Evolutionary conservation across 1,140 invertebrate species (phyloP).

Genomic region (Macrobrachium nipponense): DNA sequence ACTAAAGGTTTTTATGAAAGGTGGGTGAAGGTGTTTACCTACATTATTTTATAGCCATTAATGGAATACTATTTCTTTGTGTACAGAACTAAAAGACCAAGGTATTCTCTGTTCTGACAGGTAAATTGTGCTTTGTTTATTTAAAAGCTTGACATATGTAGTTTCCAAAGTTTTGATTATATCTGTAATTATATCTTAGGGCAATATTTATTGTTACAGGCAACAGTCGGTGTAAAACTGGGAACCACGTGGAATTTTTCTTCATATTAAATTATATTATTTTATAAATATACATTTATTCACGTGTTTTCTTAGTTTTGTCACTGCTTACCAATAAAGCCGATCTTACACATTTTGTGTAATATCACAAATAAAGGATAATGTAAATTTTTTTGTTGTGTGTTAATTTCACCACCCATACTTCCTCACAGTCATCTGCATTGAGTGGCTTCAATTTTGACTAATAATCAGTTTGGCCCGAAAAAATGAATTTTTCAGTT

Average conservation of each 20-base stretch:
- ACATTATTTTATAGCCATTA: slow-evolving; percentile 5
- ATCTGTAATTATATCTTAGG: slow-evolving; percentile 49
- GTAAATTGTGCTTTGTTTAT: slow-evolving; percentile 32
- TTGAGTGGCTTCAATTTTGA: no score
- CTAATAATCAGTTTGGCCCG: no score
- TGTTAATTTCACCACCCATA: no score
- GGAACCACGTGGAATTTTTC: slow-evolving; percentile 39
- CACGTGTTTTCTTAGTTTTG: slow-evolving; percentile 33
- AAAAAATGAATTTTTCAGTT: no score
- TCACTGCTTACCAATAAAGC: slow-evolving; percentile 27
- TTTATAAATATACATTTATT: slow-evolving; percentile 44
- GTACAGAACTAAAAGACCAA: background rate
- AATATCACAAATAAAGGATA: slow-evolving; percentile 35
- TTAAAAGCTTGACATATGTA: slow-evolving; percentile 15
- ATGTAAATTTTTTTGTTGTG: background rate
- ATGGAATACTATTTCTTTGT: background rate
- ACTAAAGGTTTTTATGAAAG: slow-evolving; percentile 33
- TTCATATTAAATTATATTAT: slow-evolving; percentile 44
- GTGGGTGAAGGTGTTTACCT: slow-evolving; percentile 23
- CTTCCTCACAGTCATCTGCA: no score
- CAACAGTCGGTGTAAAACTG: slow-evolving; percentile 41
- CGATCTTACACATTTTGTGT: slow-evolving; percentile 23
- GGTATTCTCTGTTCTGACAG: background rate
- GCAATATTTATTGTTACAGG: slow-evolving; percentile 60
- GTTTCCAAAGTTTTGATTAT: slow-evolving; percentile 23